Evolutionary conservation across 2,888 invertebrate genomes (phyloP), one percentile per base, ranked within the genome.

Genomic region (Acanthosepion pharaonis): DNA sequence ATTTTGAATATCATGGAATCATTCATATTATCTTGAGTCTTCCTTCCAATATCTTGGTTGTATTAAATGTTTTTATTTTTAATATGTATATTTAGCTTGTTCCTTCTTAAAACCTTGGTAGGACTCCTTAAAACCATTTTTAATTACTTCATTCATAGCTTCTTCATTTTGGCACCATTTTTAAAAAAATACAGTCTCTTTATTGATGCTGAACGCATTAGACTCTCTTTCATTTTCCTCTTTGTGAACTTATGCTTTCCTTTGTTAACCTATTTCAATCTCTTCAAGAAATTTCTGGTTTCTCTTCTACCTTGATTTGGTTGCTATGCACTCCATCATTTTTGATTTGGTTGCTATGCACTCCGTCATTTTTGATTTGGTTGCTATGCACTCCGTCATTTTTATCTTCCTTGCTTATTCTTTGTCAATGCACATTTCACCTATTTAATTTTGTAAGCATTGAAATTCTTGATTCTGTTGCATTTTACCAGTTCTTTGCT

Each of bases 371-470:
- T 28, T 20, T 20, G 20, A 78, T 33, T 78, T 33, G n/a, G 78
- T 78, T 78, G 33, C 78, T 23, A 33, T 78, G 33, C 78, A n/a
- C 9, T 33, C 15, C 4, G 11, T 15, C 78, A 33, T 78, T 18
- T 28, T 78, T n/a, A n/a, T 15, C n/a, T 78, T n/a, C 59, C 59
- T 59, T 23, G 23, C 23, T 23, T 23, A 59, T 59, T 59, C 23
- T 59, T 59, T 33, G 9, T 15, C 78, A 78, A 9, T 78, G n/a
- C 78, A 33, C 78, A 18, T 33, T 5, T 15, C 78, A 78, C n/a
- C 78, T n/a, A 78, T 78, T 78, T 33, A 78, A 78, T 78, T 78
- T 78, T 78, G 78, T 78, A 78, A 78, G 78, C n/a, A 33, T 78
- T 78, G 78, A n/a, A 78, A 78, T 78, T 78, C 9, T n/a, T 78